phyloP scores from a whole-genome alignment of 2,888 invertebrate genomes.

The Copidosoma aretas region DNA sequence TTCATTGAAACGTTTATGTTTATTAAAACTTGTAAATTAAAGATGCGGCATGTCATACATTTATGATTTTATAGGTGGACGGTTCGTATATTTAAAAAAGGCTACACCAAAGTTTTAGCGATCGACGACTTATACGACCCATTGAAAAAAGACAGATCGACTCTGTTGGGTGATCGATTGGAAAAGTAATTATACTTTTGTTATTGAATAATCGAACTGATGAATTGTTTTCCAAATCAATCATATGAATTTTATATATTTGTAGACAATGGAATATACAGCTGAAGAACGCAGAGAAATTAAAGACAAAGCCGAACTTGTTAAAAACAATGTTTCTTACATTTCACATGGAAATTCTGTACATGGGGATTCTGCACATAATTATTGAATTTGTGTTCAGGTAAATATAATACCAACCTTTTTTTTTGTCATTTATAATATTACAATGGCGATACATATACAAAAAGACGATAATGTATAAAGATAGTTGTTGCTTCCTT shows the following conservation, averaged over 20 bases:
- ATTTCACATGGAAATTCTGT: slow-evolving; percentile 61
- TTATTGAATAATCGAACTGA: background rate
- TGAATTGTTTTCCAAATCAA: background rate
- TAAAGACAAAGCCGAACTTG: slow-evolving; percentile 60
- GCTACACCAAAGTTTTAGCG: slow-evolving; percentile 75
- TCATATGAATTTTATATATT: background rate
- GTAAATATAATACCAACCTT: slow-evolving; percentile 31
- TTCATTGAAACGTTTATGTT: background rate
- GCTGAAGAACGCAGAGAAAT: slow-evolving; percentile 53
- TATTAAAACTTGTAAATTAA: background rate
- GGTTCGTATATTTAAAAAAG: slow-evolving; percentile 77
- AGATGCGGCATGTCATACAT: background rate
- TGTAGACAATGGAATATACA: slow-evolving; percentile 65
- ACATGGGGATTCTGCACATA: slow-evolving; percentile 62
- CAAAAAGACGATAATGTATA: no score
- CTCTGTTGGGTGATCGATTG: slow-evolving; percentile 71
- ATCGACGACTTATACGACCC: slow-evolving; percentile 78
- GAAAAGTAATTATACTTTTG: slow-evolving; percentile 65
- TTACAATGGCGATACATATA: no score
- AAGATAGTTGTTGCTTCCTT: no score
- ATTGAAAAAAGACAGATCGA: slow-evolving; percentile 73
- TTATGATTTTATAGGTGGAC: slow-evolving; percentile 71
- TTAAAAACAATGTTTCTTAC: slow-evolving; percentile 62
- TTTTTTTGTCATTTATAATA: no score
- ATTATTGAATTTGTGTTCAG: slow-evolving; percentile 58